Evolutionary conservation across 1,140 invertebrate genomes (phyloP).

Genomic region (Panagrolaimus sp.): DNA sequence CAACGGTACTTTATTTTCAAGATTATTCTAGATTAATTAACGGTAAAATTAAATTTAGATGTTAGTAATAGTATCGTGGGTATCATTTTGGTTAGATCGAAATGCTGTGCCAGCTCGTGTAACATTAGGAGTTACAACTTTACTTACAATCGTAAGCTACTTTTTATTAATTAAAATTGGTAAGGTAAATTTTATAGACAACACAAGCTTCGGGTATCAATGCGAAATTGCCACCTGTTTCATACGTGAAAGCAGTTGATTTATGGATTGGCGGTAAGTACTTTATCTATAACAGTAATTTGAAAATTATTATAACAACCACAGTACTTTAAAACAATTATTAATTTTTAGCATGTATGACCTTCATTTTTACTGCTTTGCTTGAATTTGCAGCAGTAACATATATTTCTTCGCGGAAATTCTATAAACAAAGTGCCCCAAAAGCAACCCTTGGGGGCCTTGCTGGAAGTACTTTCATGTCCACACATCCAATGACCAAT

Average conservation of each 20-base stretch:
- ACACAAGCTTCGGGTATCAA: conserved; percentile 93
- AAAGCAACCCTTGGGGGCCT: background rate
- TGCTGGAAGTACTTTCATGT: background rate
- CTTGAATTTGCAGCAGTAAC: conserved; percentile 92
- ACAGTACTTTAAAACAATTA: too few species aligned
- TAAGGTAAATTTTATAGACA: conserved; percentile 63
- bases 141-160: conserved; percentile 33
- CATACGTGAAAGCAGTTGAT: conserved; percentile 74
- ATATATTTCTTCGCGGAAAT: conserved; percentile 70
- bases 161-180: background rate
- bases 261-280: conserved; percentile 48
- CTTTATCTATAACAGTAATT: too few species aligned
- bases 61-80: conserved; percentile 64
- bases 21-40: too few species aligned
- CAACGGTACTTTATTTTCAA: too few species aligned
- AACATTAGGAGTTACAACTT: conserved; percentile 65
- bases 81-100: conserved; percentile 61
- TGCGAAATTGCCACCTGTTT: conserved; percentile 87
- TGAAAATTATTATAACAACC: too few species aligned
- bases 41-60: conserved; percentile 48
- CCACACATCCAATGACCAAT: background rate
- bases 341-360: conserved; percentile 73
- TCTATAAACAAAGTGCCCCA: conserved; percentile 36
- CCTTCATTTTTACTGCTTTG: conserved; percentile 88
- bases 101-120: conserved; percentile 60